Base-by-base conservation (phyloP, 2,113 vertebrate genomes). In the Peucedramus taeniatus region DNA sequence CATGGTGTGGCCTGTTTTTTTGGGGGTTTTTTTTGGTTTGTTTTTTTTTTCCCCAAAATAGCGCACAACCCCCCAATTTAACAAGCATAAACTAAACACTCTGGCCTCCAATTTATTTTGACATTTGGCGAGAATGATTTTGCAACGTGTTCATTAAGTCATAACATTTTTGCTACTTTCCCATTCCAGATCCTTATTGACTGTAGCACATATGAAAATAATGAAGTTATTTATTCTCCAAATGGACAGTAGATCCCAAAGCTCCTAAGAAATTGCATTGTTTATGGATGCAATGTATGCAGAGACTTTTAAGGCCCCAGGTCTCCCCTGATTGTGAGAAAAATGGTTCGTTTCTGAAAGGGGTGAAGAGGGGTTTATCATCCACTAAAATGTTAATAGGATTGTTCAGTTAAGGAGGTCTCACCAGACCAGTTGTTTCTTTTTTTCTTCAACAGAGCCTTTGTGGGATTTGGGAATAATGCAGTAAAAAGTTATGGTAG, bases 91-190 rank as follows among this genome's bases (percentile, higher is more conserved):
- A 81, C 93, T 5, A 11, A 83, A 87, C 72, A 50, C 60, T 82
- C 80, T 87, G 95, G 90, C 79, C 92, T 89, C 90, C 92, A 96
- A 96, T 89, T 97, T 93, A 95, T 94, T 93, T 80, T 97, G 97
- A 96, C 80, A 85, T 98, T 97, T 94, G 78, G 87, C 89, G 79
- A 96, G 91, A 94, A 87, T 96, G 89, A 94, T 94, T 97, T 93
- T 69, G 54, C 95, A 95, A 90, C 30, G 42, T 69, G 81, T 94
- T 98, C 89, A 63, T 96, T 74, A 92, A 69, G 65, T 90, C 50
- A 78, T 84, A 74, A 72, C 77, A 80, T 97, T 97, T 97, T 97
- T 3, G 3, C 89, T 87, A 49, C 78, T 93, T 92, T 87, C 70
- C 79, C 39, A 80, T 97, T 96, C 90, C 56, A 87, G 77, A 51